phyloP scores from a whole-genome alignment of 2,113 vertebrate genomes.

The Corythaixoides concolor region DNA sequence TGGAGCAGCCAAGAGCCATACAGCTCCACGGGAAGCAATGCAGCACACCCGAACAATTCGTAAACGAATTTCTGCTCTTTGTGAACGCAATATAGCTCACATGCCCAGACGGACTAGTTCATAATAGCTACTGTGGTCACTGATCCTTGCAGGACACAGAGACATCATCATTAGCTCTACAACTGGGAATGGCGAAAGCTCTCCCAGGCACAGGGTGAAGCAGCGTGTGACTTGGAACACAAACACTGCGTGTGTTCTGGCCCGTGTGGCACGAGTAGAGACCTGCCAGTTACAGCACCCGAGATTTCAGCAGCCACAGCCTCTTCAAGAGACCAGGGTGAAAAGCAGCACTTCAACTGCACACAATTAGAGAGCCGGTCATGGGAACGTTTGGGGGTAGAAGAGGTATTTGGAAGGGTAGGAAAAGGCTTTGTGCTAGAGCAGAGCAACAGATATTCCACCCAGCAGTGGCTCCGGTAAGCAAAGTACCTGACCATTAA shows the following conservation, averaged over 20 bases:
- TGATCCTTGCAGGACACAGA: not conserved
- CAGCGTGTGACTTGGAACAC: not conserved
- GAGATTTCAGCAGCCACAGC: not conserved
- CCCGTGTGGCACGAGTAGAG: fast-evolving
- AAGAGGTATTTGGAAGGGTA: not conserved
- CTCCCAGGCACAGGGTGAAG: not conserved
- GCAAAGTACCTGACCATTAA: not conserved
- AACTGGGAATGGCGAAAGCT: not conserved
- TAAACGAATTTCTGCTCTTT: conserved; percentile 4
- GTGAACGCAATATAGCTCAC: not conserved
- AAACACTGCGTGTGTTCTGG: not conserved
- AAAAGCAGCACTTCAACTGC: not conserved
- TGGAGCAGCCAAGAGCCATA: not conserved
- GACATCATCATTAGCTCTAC: not conserved
- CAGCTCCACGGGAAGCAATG: not conserved
- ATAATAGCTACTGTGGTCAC: not conserved
- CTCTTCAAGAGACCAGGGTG: not conserved
- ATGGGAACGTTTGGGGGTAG: not conserved
- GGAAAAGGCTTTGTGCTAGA: not conserved
- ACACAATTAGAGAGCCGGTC: not conserved
- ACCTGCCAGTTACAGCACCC: not conserved
- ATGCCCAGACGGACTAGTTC: not conserved
- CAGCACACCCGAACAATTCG: not conserved
- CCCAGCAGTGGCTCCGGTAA: not conserved
- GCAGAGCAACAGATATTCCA: not conserved